Base-by-base conservation (phyloP, 2,888 invertebrate genomes). In the Bhutanitis thaidina region DNA sequence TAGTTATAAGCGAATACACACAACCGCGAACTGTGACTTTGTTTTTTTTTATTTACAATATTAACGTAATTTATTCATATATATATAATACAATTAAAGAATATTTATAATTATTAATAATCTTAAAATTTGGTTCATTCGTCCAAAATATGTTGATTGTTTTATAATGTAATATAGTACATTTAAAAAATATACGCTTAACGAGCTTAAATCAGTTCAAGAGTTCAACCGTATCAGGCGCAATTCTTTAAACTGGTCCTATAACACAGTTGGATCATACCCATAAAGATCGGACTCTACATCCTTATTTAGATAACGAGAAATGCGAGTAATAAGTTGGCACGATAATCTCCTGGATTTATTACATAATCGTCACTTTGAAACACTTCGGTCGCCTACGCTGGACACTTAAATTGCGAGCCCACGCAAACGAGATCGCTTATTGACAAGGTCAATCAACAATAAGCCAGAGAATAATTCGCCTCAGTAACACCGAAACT, bases 381-480 rank as follows among this genome's bases (percentile, higher is more conserved):
- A 61, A 71, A 74, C 75, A 76, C 37, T 43, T 43, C 12, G 13
- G 37, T 41, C 52, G 46, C 47, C 47, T 65, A 70, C 64, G 69
- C 68, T 62, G 69, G 58, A 55, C 61, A 62, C 15, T 34, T 34
- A 43, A 35, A 43, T 37, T 53, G 52, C 45, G 41, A 48, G 15
- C 50, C 45, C 54, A 55, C 52, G 52, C 52, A 15, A 51, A 65
- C 65, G 64, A 69, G 68, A 59, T 15, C 43, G 37, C 60, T 45
- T 53, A 7, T 10, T 12, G 60, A n/a, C 38, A 68, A 49, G 51
- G 51, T 51, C 41, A 36, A 30, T 12, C 29, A 35, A 41, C 29
- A 39, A 20, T 41, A 16, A 29, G 20, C 41, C 40, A 39, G 39
- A 5, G 20, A 20, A 20, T 7, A 39, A 34, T n/a, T 30, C 9